These are phyloP conservation scores for Pimpla rufipes DNA, from an alignment of 2,888 invertebrate genomes.

Conservation along the genomic window DNA sequence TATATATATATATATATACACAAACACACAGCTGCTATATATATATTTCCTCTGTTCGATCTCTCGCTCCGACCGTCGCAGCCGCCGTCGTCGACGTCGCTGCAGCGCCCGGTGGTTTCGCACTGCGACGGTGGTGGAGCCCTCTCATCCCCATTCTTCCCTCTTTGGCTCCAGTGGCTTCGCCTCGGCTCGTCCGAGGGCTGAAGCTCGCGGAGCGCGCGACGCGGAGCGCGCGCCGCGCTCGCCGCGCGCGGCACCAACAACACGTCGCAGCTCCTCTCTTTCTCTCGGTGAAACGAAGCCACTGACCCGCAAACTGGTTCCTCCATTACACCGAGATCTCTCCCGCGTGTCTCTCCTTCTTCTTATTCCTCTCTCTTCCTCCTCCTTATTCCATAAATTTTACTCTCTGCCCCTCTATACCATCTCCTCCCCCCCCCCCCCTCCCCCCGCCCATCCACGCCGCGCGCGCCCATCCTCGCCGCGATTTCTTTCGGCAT, in stretches of 20 bases:
- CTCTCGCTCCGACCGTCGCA: not conserved
- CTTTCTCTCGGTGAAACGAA: conserved; percentile 77
- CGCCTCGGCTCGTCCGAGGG: not conserved
- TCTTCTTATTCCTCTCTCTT: conserved; percentile 26
- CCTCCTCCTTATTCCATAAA: conserved; percentile 13
- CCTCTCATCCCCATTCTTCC: conserved; percentile 18
- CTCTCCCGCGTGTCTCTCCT: conserved; percentile 22
- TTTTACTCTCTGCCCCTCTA: not conserved
- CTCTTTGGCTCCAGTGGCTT: not conserved
- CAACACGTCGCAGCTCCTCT: conserved; percentile 14
- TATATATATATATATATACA: too few species aligned
- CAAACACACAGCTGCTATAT: too few species aligned
- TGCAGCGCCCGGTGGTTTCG: not conserved
- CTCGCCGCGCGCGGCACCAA: not conserved
- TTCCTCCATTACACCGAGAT: conserved; percentile 80
- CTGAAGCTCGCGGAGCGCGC: not conserved
- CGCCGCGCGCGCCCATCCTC: not conserved
- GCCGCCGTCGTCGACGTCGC: not conserved
- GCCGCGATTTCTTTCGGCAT: not conserved
- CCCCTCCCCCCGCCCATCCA: not conserved
- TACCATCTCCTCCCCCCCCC: not conserved
- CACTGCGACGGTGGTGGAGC: not conserved
- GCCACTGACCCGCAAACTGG: conserved; percentile 83
- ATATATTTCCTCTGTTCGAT: not conserved
- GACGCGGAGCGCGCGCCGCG: not conserved